Evolutionary conservation across 2,888 invertebrate species (phyloP).

Genomic region (Conus canariensis): DNA sequence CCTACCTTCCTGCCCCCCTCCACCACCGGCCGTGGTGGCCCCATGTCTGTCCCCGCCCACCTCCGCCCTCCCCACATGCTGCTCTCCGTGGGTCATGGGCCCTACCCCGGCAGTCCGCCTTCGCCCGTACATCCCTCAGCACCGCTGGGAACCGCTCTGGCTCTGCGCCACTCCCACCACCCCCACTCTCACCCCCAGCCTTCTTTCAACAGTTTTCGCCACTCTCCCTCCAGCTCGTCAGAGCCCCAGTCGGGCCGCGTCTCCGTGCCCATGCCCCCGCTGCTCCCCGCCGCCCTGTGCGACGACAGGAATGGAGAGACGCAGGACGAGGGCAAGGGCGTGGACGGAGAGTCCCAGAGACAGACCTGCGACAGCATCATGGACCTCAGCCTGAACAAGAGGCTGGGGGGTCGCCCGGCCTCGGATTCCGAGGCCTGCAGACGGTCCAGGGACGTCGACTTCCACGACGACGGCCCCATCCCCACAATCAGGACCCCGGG

Average conservation of each 20-base stretch:
- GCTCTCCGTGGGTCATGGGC: slow-evolving; percentile 21
- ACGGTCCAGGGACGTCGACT: slow-evolving; percentile 55
- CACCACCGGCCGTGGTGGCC: slow-evolving; percentile 20
- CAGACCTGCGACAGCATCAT: slow-evolving; percentile 63
- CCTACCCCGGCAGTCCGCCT: background rate
- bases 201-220: slow-evolving; percentile 51
- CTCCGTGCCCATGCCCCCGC: slow-evolving; percentile 36
- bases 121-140: slow-evolving; percentile 41
- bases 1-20: slow-evolving; percentile 23
- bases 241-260: slow-evolving; percentile 6
- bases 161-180: background rate
- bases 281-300: slow-evolving; percentile 46
- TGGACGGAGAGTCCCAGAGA: slow-evolving; percentile 7
- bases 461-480: background rate
- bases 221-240: slow-evolving; percentile 14
- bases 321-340: background rate
- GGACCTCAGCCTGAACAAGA: slow-evolving; percentile 71
- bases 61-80: slow-evolving; percentile 34
- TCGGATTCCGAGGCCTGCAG: slow-evolving; percentile 58
- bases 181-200: slow-evolving; percentile 38
- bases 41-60: slow-evolving; percentile 26
- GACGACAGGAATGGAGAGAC: background rate
- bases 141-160: background rate
- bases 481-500: slow-evolving; percentile 54
- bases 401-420: slow-evolving; percentile 48